These are phyloP conservation scores for Nasua narica DNA, from an alignment of 2,797 vertebrate genomes.

Conservation along the genomic window DNA sequence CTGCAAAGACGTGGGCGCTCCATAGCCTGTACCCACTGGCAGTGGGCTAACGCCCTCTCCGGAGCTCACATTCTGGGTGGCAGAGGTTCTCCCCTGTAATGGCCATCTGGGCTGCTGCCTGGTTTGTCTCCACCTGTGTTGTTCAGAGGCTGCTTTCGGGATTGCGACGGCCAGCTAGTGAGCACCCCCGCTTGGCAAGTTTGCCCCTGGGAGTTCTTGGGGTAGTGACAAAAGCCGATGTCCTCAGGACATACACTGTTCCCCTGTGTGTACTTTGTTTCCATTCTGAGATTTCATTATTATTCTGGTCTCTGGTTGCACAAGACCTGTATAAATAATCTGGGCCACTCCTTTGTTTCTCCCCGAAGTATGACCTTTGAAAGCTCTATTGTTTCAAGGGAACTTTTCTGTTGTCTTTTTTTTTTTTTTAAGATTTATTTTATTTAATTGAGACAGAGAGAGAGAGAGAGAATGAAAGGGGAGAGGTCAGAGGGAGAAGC, in stretches of 20 bases:
- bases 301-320: not conserved
- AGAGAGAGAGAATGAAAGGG: too few relatives aligned
- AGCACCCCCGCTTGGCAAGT: fast-evolving
- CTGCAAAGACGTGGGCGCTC: not conserved
- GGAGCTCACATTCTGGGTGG: fast-evolving
- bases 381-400: not conserved
- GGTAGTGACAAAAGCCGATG: not conserved
- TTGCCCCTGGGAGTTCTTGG: not conserved
- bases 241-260: not conserved
- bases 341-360: not conserved
- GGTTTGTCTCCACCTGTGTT: not conserved
- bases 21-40: not conserved
- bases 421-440: too few relatives aligned
- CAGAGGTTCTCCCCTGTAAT: not conserved
- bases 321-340: not conserved
- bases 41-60: not conserved
- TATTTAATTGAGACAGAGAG: too few relatives aligned
- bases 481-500: too few relatives aligned
- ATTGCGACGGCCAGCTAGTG: not conserved
- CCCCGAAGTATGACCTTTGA: not conserved
- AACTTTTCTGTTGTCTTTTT: not conserved
- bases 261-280: not conserved
- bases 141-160: not conserved
- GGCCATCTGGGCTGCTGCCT: fast-evolving
- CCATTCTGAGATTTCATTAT: not conserved